These are phyloP conservation scores for Holothuria scabra DNA, from an alignment of 53 echinoderm and acorn worm genomes.

Conservation along the genomic window DNA sequence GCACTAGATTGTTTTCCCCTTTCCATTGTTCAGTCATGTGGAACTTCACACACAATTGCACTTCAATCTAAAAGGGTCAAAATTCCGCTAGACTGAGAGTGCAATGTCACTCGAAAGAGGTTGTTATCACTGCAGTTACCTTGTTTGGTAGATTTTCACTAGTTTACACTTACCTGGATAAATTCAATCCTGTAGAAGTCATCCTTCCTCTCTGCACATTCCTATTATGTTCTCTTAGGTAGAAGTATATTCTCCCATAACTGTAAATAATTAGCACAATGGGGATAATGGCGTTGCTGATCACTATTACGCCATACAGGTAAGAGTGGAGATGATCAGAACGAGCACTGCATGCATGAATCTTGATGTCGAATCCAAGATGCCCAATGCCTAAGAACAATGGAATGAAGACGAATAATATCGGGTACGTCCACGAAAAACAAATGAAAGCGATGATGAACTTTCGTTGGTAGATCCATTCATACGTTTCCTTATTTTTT, in stretches of 20 bases:
- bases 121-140: too few species aligned
- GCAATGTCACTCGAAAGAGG: too few species aligned
- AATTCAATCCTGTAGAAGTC: too few species aligned
- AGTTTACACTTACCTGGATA: too few species aligned
- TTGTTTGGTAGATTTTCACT: too few species aligned
- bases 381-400: slow-evolving; percentile 3
- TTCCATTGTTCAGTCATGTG: too few species aligned
- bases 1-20: too few species aligned
- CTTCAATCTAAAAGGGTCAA: too few species aligned
- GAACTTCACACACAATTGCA: too few species aligned
- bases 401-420: neutral
- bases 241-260: slow-evolving; percentile 2
- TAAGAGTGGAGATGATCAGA: neutral
- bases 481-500: neutral
- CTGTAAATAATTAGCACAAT: neutral
- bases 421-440: slow-evolving; percentile 7
- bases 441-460: neutral
- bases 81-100: too few species aligned
- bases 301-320: neutral
- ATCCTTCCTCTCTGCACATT: too few species aligned
- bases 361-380: slow-evolving; percentile 4
- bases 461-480: neutral
- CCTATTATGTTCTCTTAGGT: too few species aligned
- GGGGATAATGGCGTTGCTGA: neutral
- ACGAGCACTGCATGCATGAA: neutral